Evolutionary conservation across 2,888 invertebrate genomes (phyloP).

Genomic region (Oligia strigilis): DNA sequence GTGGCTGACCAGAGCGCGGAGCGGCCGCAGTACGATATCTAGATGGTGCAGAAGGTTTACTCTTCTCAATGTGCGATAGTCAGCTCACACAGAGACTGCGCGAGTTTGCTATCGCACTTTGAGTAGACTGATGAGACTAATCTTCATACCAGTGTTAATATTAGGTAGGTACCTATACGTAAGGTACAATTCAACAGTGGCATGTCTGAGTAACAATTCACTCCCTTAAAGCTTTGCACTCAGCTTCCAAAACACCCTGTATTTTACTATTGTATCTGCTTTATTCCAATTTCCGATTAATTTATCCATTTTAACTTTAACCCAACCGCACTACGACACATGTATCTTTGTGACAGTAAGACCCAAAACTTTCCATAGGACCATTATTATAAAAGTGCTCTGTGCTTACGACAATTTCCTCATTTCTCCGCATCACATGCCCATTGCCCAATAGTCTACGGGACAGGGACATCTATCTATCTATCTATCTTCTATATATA

Average conservation of each 20-base stretch:
- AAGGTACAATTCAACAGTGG: background rate
- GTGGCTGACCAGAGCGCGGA: background rate
- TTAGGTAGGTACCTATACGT: background rate
- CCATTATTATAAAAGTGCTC: too few relatives aligned
- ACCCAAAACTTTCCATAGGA: too few relatives aligned
- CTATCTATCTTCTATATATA: too few relatives aligned
- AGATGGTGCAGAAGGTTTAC: constrained; percentile 20
- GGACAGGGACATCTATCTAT: too few relatives aligned
- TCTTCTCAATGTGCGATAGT: background rate
- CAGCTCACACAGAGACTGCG: background rate
- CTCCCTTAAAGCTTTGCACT: too few relatives aligned
- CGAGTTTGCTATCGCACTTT: background rate
- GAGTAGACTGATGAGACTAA: background rate
- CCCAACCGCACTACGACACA: background rate
- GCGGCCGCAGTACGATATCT: background rate
- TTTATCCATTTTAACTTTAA: background rate
- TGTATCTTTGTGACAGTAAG: background rate
- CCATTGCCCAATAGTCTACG: too few relatives aligned
- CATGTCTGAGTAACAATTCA: background rate
- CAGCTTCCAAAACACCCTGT: too few relatives aligned
- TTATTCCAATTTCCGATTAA: background rate
- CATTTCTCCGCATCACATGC: too few relatives aligned
- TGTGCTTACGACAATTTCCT: too few relatives aligned
- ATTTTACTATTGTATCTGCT: too few relatives aligned
- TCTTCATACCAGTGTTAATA: background rate